Percentiles rank a stretch among this genome's conserved stretches.
These are phyloP conservation scores for Himalopsyche tibetana DNA, from an alignment of 2,888 invertebrate species.

Conservation along the genomic window DNA sequence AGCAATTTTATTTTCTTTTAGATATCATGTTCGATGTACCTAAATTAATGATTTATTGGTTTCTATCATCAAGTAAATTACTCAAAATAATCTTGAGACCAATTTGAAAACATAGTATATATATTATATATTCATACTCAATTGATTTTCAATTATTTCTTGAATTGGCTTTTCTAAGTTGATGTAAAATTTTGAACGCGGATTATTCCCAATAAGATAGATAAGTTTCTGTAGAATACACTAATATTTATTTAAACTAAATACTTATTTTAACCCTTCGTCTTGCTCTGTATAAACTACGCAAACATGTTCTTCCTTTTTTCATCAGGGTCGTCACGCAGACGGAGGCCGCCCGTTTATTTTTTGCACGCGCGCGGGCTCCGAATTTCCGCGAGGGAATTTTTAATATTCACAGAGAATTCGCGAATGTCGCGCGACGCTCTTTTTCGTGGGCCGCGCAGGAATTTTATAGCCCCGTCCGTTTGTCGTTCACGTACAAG, in stretches of 20 bases:
- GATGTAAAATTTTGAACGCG: too few species aligned
- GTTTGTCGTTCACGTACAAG: background rate
- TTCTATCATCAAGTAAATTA: too few species aligned
- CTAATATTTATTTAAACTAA: background rate
- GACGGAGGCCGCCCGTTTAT: background rate
- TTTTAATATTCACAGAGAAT: constrained; percentile 17
- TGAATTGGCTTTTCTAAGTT: too few species aligned
- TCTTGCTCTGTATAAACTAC: background rate
- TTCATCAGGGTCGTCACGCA: background rate
- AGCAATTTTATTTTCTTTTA: too few species aligned
- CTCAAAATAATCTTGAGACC: too few species aligned
- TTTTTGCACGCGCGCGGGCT: background rate
- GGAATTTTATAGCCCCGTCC: background rate
- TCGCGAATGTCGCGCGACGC: constrained; percentile 20
- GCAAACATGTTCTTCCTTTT: background rate
- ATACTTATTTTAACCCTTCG: background rate
- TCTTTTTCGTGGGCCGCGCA: background rate
- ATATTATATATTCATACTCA: too few species aligned
- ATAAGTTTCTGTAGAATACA: too few species aligned
- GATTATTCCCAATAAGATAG: too few species aligned
- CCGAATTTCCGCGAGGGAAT: constrained; percentile 17
- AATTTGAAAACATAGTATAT: too few species aligned
- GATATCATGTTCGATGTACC: too few species aligned
- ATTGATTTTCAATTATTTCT: too few species aligned
- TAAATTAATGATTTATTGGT: too few species aligned